phyloP scores from a whole-genome alignment of 2,888 invertebrate genomes.

The Mantis religiosa region DNA sequence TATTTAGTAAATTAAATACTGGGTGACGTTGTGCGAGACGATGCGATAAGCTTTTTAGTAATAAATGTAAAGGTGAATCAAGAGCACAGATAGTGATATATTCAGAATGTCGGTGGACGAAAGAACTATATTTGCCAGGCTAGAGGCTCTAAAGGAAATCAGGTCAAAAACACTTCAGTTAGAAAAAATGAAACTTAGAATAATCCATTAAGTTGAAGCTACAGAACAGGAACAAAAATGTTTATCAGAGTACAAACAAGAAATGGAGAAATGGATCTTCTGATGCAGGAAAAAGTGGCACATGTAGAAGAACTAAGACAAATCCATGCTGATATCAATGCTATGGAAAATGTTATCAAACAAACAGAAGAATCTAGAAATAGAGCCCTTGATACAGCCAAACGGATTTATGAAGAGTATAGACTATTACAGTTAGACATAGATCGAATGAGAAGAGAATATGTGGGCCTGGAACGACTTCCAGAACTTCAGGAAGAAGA shows the following conservation, averaged over 20 bases:
- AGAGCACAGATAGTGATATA: no score
- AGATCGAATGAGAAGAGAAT: slow-evolving; percentile 82
- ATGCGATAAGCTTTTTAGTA: not conserved
- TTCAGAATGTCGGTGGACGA: slow-evolving; percentile 44
- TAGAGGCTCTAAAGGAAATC: slow-evolving; percentile 91
- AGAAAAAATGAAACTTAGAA: slow-evolving; percentile 84
- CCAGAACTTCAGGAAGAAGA: slow-evolving; percentile 92
- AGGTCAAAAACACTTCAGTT: slow-evolving; percentile 88
- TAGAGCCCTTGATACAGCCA: slow-evolving; percentile 79
- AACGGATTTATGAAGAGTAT: slow-evolving; percentile 90
- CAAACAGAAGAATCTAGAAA: slow-evolving; percentile 92
- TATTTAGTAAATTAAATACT: no score
- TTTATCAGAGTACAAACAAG: slow-evolving; percentile 87
- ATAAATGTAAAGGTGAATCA: not conserved
- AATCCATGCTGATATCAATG: slow-evolving; percentile 97
- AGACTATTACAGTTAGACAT: slow-evolving; percentile 88
- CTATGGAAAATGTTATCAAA: slow-evolving; percentile 96
- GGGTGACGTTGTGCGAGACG: no score
- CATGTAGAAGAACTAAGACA: slow-evolving; percentile 81
- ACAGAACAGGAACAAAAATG: slow-evolving; percentile 93
- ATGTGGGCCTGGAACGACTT: slow-evolving; percentile 82
- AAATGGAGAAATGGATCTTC: slow-evolving; percentile 92
- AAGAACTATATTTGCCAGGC: slow-evolving; percentile 81
- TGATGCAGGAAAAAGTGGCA: slow-evolving; percentile 97
- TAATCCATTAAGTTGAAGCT: slow-evolving; percentile 83